Conservation (phyloP, 2,113 vertebrate species). For the Saguinus midas region DNA sequence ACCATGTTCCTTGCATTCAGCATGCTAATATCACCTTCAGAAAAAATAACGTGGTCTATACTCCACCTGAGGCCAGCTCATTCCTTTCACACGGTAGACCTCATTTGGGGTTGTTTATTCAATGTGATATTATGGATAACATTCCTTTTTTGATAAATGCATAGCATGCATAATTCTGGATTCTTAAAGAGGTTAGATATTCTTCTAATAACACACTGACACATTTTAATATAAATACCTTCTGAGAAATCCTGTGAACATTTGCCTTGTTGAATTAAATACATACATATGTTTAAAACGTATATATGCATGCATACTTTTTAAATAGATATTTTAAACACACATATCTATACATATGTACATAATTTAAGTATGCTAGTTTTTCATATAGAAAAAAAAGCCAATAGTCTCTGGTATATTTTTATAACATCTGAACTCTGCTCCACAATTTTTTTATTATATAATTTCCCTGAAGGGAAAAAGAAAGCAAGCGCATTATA, state of each 20-base stretch:
- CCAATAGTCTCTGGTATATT: constrained; percentile 40
- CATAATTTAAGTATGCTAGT: background rate
- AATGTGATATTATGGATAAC: background rate
- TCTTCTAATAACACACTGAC: background rate
- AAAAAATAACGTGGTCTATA: background rate
- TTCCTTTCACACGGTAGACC: background rate
- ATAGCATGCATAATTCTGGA: background rate
- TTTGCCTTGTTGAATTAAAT: background rate
- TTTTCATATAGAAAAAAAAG: constrained; percentile 34
- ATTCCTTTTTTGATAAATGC: background rate
- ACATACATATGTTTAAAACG: background rate
- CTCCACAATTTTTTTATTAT: constrained; percentile 28
- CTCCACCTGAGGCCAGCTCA: background rate
- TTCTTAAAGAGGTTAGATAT: constrained; percentile 27
- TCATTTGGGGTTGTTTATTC: background rate
- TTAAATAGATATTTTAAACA: background rate
- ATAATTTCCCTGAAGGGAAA: constrained; percentile 20
- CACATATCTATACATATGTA: background rate
- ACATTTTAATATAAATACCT: background rate
- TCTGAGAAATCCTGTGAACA: background rate
- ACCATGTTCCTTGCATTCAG: background rate
- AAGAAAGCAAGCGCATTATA: background rate
- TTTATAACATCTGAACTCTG: constrained; percentile 41
- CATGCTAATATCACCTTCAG: background rate
- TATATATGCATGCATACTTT: background rate